phyloP scores from a whole-genome alignment of 2,888 invertebrate species.

The Bedellia somnulentella region DNA sequence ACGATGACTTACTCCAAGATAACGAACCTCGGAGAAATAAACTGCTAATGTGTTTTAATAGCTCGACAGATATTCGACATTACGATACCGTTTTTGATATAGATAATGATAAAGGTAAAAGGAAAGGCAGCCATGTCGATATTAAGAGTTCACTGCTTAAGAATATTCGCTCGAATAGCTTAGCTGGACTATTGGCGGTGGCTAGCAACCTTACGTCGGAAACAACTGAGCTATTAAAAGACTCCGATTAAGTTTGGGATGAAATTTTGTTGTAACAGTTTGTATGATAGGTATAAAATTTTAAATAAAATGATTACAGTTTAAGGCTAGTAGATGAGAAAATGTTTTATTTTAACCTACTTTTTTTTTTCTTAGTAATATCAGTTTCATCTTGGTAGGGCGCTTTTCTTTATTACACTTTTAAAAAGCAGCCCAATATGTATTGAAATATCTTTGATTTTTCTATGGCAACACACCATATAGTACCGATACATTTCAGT shows the following conservation, averaged over 20 bases:
- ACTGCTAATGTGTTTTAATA: slow-evolving; percentile 62
- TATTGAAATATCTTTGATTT: too few species aligned
- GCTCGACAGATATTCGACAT: slow-evolving; percentile 34
- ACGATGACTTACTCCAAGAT: slow-evolving; percentile 36
- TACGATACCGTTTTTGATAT: slow-evolving; percentile 61
- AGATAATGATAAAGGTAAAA: slow-evolving; percentile 17
- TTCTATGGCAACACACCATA: too few species aligned
- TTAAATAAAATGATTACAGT: too few species aligned
- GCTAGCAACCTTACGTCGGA: slow-evolving; percentile 24
- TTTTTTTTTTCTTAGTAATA: too few species aligned
- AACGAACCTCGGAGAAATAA: slow-evolving; percentile 24
- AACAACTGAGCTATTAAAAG: slow-evolving; percentile 28
- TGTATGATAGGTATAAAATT: too few species aligned
- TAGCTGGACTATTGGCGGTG: slow-evolving; percentile 29
- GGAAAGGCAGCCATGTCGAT: slow-evolving; percentile 24
- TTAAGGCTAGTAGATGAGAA: too few species aligned
- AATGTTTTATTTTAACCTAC: too few species aligned
- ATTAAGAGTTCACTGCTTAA: slow-evolving; percentile 29
- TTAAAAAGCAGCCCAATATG: too few species aligned
- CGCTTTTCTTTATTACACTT: too few species aligned
- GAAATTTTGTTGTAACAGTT: slow-evolving; percentile 1
- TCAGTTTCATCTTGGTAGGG: too few species aligned
- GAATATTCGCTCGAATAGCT: slow-evolving; percentile 33
- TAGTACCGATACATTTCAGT: too few species aligned
- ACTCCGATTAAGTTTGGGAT: slow-evolving; percentile 18